phyloP scores from a whole-genome alignment of 2,888 invertebrate genomes.

The Ectobius pallidus region DNA sequence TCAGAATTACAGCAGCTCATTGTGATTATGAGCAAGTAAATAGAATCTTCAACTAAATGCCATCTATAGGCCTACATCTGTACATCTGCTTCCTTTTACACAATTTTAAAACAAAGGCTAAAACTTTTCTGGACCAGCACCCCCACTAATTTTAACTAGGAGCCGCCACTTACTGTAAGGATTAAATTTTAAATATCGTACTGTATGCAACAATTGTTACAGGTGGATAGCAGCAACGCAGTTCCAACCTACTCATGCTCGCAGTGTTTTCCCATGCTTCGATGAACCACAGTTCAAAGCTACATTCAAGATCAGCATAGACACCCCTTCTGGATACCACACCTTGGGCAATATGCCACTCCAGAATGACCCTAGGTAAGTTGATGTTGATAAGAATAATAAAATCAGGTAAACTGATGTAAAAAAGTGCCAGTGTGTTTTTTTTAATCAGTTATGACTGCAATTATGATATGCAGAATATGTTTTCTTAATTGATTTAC shows the following conservation, averaged over 20 bases:
- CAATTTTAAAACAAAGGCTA: too few species aligned
- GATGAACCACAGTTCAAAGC: constrained; percentile 87
- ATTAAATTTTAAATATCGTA: neutral
- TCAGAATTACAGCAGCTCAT: neutral
- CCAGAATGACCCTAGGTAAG: neutral
- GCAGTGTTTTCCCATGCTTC: constrained; percentile 85
- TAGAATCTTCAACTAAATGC: neutral
- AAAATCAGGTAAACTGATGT: too few species aligned
- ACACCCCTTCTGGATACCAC: constrained; percentile 45
- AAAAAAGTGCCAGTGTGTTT: too few species aligned
- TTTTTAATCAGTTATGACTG: too few species aligned
- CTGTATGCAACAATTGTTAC: constrained; percentile 36
- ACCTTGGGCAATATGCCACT: constrained; percentile 37
- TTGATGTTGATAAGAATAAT: neutral
- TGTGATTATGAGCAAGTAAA: too few species aligned
- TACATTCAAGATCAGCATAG: constrained; percentile 71
- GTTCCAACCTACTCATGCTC: constrained; percentile 79
- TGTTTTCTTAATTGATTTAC: neutral
- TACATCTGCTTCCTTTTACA: too few species aligned
- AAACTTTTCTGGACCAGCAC: too few species aligned
- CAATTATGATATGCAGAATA: too few species aligned
- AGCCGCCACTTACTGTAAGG: neutral
- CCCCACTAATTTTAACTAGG: too few species aligned
- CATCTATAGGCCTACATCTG: neutral
- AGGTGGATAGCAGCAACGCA: constrained; percentile 82